These are phyloP conservation scores for Paradisaea rubra DNA, from an alignment of 2,113 vertebrate genomes.

Conservation along the genomic window DNA sequence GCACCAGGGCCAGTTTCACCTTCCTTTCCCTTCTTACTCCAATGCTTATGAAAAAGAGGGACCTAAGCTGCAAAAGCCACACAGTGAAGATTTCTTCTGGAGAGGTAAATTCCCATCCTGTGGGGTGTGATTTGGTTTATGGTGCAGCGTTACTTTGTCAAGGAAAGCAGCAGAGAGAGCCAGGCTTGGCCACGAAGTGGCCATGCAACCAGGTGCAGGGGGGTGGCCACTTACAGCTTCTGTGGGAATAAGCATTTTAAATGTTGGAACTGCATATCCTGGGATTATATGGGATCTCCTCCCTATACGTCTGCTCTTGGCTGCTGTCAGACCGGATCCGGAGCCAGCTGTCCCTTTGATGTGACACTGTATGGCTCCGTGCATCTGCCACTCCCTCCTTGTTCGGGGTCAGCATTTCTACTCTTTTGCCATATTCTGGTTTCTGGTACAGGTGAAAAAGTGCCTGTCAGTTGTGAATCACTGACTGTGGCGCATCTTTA, in stretches of 20 bases:
- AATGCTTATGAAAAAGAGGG: background rate
- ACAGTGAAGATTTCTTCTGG: background rate
- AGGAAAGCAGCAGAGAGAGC: background rate
- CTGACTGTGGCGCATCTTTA: background rate
- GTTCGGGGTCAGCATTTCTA: background rate
- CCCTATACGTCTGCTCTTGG: background rate
- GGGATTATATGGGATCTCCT: background rate
- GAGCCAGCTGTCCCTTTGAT: background rate
- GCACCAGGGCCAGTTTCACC: background rate
- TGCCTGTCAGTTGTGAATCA: background rate
- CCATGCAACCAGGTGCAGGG: background rate
- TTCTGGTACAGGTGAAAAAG: background rate
- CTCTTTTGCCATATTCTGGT: background rate
- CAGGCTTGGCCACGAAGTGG: background rate
- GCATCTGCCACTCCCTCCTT: background rate
- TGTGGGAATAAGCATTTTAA: background rate
- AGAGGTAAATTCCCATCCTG: constrained; percentile 59
- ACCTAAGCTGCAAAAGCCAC: background rate
- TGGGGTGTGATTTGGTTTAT: background rate
- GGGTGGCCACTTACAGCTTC: background rate
- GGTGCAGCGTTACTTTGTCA: background rate
- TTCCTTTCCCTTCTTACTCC: background rate
- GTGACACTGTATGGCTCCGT: background rate
- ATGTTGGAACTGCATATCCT: background rate
- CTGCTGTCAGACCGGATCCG: rapidly evolving